Evolutionary conservation across 1,140 invertebrate genomes (phyloP).

Genomic region (Lamellibrachia luymesi): DNA sequence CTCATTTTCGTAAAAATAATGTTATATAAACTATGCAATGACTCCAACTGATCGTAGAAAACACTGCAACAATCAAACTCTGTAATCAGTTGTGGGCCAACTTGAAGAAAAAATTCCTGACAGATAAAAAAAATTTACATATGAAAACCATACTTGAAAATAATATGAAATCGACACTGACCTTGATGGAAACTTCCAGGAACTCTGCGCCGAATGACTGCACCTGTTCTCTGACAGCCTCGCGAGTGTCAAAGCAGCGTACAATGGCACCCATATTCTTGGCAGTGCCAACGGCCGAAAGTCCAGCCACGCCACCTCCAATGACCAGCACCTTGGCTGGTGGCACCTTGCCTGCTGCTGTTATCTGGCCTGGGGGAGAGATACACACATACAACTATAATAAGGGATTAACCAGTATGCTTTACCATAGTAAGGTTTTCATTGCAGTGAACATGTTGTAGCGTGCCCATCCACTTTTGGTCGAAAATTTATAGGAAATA

Average conservation of each 20-base stretch:
- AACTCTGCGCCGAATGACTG: slow-evolving; percentile 86
- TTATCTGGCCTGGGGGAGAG: slow-evolving; percentile 72
- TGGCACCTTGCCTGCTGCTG: slow-evolving; percentile 80
- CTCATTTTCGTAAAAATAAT: no score
- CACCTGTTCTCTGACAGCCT: slow-evolving; percentile 86
- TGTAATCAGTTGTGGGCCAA: not conserved
- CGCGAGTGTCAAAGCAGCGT: slow-evolving; percentile 80
- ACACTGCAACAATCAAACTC: not conserved
- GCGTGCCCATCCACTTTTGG: no score
- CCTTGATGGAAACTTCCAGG: slow-evolving; percentile 73
- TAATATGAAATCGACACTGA: slow-evolving; percentile 24
- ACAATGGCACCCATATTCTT: slow-evolving; percentile 88
- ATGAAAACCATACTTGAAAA: not conserved
- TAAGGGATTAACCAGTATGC: not conserved
- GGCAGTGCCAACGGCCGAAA: slow-evolving; percentile 81
- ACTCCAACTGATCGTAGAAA: no score
- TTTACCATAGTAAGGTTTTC: not conserved
- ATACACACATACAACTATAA: not conserved
- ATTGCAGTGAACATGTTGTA: not conserved
- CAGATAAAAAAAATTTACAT: not conserved
- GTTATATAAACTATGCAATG: no score
- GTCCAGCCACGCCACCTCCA: slow-evolving; percentile 84
- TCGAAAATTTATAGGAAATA: no score
- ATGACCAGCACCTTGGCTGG: slow-evolving; percentile 84
- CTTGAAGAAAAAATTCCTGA: not conserved